Evolutionary conservation across 2,888 invertebrate genomes (phyloP).

Genomic region (Thymelicus acteon): DNA sequence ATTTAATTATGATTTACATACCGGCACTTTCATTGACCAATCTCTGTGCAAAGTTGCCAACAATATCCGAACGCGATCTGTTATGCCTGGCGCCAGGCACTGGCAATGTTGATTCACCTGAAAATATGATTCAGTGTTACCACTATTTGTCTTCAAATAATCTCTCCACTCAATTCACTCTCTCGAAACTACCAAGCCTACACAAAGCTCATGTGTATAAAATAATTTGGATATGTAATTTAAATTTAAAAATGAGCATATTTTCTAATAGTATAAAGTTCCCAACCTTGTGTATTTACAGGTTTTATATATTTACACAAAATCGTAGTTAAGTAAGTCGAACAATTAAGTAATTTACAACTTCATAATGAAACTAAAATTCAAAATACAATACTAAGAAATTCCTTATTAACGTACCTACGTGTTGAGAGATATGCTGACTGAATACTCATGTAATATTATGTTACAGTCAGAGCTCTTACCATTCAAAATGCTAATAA

Average conservation of each 20-base stretch:
- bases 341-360: neutral
- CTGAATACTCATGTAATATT: neutral
- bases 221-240: neutral
- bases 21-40: conserved; percentile 76
- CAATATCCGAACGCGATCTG: conserved; percentile 76
- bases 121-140: conserved; percentile 40
- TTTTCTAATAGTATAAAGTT: neutral
- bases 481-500: neutral
- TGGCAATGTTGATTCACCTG: conserved; percentile 66
- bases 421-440: neutral
- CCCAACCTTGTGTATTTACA: neutral
- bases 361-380: neutral
- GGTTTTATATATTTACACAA: neutral
- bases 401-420: neutral
- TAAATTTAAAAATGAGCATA: neutral
- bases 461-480: neutral
- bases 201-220: neutral
- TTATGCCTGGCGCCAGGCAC: conserved; percentile 70
- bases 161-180: conserved; percentile 13
- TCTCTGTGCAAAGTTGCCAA: conserved; percentile 72
- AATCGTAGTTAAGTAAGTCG: neutral
- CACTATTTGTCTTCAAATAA: neutral
- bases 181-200: conserved; percentile 34
- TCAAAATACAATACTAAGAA: neutral
- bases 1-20: conserved; percentile 41